Conservation (phyloP, 2,113 vertebrate genomes). For the Gallinago media region DNA sequence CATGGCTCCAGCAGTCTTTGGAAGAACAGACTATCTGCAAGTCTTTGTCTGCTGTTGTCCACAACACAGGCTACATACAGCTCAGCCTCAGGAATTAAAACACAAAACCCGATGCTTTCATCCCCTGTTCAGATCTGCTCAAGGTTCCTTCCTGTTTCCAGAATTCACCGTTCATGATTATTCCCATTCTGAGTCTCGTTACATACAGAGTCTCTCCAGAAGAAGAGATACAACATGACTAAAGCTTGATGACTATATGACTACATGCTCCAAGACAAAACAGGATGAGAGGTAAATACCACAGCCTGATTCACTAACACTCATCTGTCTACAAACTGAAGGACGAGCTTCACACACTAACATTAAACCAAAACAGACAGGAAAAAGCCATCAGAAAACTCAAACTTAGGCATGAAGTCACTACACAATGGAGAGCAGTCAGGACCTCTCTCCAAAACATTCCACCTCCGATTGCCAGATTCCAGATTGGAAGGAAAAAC, state of each 20-base stretch:
- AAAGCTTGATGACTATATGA: not conserved
- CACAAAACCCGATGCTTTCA: not conserved
- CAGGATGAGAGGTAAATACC: not conserved
- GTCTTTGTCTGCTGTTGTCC: not conserved
- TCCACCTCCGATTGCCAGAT: not conserved
- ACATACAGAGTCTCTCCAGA: not conserved
- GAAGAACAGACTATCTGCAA: not conserved
- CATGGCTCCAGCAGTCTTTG: not conserved
- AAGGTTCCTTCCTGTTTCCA: not conserved
- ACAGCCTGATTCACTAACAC: not conserved
- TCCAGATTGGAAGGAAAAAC: not conserved
- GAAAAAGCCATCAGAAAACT: not conserved
- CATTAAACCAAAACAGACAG: not conserved
- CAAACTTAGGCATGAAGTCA: not conserved
- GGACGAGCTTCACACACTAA: not conserved
- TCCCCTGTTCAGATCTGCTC: not conserved
- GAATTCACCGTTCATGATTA: not conserved
- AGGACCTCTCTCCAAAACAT: not conserved
- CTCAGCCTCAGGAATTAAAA: not conserved
- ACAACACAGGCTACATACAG: accelerated
- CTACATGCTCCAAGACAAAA: not conserved
- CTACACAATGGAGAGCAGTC: not conserved
- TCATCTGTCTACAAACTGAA: not conserved
- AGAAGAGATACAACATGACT: not conserved
- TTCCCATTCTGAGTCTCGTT: not conserved